phyloP scores from a whole-genome alignment of 2,113 vertebrate genomes.

The Hyaena hyaena region DNA sequence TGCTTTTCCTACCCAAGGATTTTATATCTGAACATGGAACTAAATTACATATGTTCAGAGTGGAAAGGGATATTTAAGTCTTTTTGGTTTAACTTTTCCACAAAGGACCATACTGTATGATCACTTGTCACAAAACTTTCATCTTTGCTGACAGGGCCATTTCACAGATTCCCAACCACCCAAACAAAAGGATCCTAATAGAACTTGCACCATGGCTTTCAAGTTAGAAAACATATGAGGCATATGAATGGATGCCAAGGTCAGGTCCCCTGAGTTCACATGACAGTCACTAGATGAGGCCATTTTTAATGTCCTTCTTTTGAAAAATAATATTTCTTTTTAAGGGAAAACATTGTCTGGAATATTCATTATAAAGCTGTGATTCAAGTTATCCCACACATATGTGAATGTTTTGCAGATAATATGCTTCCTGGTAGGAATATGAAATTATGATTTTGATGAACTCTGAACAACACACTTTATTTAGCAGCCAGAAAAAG shows the following conservation, averaged over 20 bases:
- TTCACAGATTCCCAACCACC: conserved; percentile 16
- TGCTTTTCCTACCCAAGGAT: not conserved
- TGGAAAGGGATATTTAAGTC: conserved; percentile 1
- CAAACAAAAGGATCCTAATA: conserved; percentile 1
- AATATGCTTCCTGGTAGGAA: conserved; percentile 61
- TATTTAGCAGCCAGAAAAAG: conserved; percentile 60
- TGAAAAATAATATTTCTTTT: conserved; percentile 68
- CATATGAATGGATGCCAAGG: conserved; percentile 35
- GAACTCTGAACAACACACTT: conserved; percentile 53
- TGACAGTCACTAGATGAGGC: conserved; percentile 31
- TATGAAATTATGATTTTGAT: conserved; percentile 70
- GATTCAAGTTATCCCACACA: conserved; percentile 60
- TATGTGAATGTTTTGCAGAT: conserved; percentile 66
- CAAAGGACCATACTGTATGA: not conserved
- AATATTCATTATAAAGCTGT: conserved; percentile 72
- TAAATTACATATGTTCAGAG: not conserved
- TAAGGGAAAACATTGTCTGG: conserved; percentile 69
- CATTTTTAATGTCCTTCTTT: conserved; percentile 55
- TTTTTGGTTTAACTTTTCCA: conserved; percentile 11
- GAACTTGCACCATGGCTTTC: not conserved
- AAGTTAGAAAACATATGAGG: conserved; percentile 47
- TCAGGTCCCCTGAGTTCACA: conserved; percentile 44
- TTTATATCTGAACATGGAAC: not conserved
- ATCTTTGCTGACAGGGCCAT: not conserved
- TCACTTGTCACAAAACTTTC: conserved; percentile 30